Conservation (phyloP, 2,888 invertebrate species). For the Choreutis nemorana region DNA sequence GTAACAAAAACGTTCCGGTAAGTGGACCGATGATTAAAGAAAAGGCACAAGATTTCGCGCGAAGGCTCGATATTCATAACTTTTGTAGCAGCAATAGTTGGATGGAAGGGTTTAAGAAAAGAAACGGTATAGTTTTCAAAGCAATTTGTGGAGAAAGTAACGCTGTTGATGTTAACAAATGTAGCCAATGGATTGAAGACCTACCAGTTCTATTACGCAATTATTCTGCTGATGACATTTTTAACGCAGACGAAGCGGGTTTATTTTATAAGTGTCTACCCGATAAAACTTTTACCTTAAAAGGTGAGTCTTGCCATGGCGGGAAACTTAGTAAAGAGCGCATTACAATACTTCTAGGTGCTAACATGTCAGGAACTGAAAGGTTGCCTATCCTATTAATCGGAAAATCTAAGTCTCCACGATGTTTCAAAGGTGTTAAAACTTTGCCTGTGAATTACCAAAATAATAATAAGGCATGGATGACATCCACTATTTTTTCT, state of each 20-base stretch:
- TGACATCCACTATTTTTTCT: background rate
- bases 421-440: background rate
- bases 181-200: slow-evolving; percentile 13
- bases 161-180: slow-evolving; percentile 12
- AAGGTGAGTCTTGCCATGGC: background rate
- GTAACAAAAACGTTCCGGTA: too few relatives aligned
- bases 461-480: background rate
- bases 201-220: slow-evolving; percentile 10
- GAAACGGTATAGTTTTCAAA: slow-evolving; percentile 13
- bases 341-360: background rate
- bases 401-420: background rate
- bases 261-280: background rate
- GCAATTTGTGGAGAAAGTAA: slow-evolving; percentile 13
- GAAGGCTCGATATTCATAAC: too few relatives aligned
- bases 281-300: background rate
- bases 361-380: background rate
- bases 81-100: too few relatives aligned
- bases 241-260: background rate
- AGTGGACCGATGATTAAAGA: too few relatives aligned
- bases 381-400: background rate
- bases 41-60: too few relatives aligned
- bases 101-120: slow-evolving; percentile 14
- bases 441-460: background rate
- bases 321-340: background rate
- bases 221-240: slow-evolving; percentile 8